Percentiles rank a stretch among this genome's conserved stretches.
These are phyloP conservation scores for Muntiacus reevesi DNA, from an alignment of 2,113 vertebrate species.

Conservation along the genomic window DNA sequence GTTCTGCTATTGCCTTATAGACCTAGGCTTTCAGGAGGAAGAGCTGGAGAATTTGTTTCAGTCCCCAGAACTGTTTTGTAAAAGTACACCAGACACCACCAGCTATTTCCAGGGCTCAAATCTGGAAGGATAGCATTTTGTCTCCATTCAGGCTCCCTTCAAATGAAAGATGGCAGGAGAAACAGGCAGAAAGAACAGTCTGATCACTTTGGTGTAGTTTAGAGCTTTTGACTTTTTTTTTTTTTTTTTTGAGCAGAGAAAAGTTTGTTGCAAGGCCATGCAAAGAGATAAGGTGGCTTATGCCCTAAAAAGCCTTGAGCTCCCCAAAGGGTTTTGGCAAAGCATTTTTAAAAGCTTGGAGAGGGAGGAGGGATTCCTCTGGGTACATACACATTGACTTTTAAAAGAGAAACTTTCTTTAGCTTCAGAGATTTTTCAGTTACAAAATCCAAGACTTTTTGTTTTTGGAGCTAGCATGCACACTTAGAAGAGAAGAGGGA, in stretches of 20 bases:
- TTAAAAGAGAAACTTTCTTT: neutral
- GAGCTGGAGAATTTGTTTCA: neutral
- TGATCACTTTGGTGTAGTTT: neutral
- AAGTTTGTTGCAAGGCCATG: neutral
- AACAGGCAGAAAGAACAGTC: neutral
- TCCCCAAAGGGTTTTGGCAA: neutral
- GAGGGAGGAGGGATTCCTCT: neutral
- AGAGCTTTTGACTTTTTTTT: neutral
- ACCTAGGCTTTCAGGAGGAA: neutral
- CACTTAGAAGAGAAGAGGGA: neutral
- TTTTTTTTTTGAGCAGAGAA: neutral
- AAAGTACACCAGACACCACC: neutral
- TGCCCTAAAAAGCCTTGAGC: neutral
- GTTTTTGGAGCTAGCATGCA: neutral
- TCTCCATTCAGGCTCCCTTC: neutral
- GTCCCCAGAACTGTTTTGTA: neutral
- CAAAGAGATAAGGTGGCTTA: neutral
- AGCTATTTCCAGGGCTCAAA: neutral
- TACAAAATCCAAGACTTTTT: neutral
- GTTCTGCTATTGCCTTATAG: neutral
- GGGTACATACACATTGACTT: neutral
- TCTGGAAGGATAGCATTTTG: neutral
- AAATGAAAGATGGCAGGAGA: neutral
- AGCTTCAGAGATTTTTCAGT: neutral
- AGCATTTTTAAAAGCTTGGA: neutral